phyloP scores from a whole-genome alignment of 2,113 vertebrate genomes.

The Kobus ellipsiprymnus region DNA sequence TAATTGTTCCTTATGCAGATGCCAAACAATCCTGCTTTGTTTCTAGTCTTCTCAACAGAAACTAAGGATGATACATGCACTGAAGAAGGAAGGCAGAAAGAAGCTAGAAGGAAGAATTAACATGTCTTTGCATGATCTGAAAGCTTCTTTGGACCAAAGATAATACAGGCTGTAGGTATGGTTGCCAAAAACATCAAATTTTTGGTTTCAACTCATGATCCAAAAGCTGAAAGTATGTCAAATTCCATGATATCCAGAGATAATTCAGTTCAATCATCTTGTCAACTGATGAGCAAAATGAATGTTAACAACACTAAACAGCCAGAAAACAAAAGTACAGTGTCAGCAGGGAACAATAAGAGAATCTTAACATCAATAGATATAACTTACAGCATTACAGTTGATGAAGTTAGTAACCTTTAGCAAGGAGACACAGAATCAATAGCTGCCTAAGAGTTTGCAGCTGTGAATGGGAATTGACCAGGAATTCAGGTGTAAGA shows the following conservation, averaged over 20 bases:
- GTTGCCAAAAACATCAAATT: slow-evolving; percentile 40
- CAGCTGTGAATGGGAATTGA: slow-evolving; percentile 62
- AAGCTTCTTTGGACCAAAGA: neutral
- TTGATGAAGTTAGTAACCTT: slow-evolving; percentile 72
- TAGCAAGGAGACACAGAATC: slow-evolving; percentile 69
- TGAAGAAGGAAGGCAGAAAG: neutral
- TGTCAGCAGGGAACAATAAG: neutral
- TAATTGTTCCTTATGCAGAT: neutral
- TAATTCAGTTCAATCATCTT: neutral
- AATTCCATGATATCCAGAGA: neutral
- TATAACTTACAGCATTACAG: slow-evolving; percentile 50
- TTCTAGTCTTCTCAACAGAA: neutral
- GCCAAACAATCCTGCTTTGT: neutral
- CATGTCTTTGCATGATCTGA: neutral
- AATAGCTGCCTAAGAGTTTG: slow-evolving; percentile 54
- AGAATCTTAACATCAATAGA: slow-evolving; percentile 53
- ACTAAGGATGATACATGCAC: neutral
- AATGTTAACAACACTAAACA: slow-evolving; percentile 24
- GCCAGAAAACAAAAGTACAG: neutral
- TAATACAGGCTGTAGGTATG: neutral
- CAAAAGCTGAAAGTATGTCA: neutral
- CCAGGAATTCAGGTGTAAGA: slow-evolving; percentile 64
- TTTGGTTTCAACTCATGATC: slow-evolving; percentile 26
- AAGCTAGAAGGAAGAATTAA: neutral
- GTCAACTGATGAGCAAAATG: neutral